Base-by-base conservation (phyloP, 1,140 invertebrate species). In the Bradynema listronoti region DNA sequence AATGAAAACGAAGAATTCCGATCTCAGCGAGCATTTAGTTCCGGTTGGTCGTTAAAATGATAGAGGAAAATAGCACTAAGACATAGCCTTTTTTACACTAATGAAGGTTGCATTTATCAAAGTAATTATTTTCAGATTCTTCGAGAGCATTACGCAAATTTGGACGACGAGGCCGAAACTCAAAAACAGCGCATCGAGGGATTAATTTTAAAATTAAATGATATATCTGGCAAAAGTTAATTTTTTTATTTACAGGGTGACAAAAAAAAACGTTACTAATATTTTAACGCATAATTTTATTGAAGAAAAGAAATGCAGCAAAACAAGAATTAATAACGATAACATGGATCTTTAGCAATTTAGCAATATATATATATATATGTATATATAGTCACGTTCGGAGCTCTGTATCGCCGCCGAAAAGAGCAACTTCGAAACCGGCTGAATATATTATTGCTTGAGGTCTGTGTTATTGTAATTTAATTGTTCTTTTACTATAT, bases 161-260 rank as follows among this genome's bases (percentile, higher is more conserved):
- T 75, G 3, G 72, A 52, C 4, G 59, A 66, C 16, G 69, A 73
- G 30, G 72, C 73, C 16, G 32, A 30, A 11, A 22, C 49, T 0
- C 72, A 76, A 32, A 58, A 80, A 87, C 87, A 39, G 88, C 91
- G 0, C 73, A 90, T 67, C 89, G 56, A 69, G 27, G 24, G 36
- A n/a, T 36, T 68, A 7, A 69, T 68, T 42, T 32, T 46, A 14
- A 24, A 32, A 16, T 7, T 66, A 0, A 34, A 41, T n/a, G 4
- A 1, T 4, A 1, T 14, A 30, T 57, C 16, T 5, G n/a, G 19
- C 34, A n/a, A 50, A 14, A 32, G 33, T 32, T 55, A 11, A 32
- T 52, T 24, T 27, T 59, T 19, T 57, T 57, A 16, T 22, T n/a
- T 56, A n/a, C 1, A n/a, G n/a, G n/a, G n/a, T n/a, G n/a, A n/a